These are phyloP conservation scores for Spea hammondii DNA, from an alignment of 2,797 vertebrate genomes.

Conservation along the genomic window DNA sequence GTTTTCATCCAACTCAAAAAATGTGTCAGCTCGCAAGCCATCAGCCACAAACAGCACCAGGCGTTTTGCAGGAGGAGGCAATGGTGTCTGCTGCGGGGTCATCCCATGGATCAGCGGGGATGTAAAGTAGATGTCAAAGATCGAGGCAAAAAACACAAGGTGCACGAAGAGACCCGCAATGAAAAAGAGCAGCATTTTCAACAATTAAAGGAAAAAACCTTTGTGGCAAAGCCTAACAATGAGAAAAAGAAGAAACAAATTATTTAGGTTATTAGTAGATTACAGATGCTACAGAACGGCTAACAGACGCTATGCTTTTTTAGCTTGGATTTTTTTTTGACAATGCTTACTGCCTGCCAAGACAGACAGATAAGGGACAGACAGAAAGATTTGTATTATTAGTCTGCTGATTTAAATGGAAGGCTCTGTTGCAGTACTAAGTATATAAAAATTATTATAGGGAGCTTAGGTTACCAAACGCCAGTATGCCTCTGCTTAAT, in stretches of 20 bases:
- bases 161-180: slow-evolving; percentile 84
- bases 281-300: too few species aligned
- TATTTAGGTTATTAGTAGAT: background rate
- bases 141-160: slow-evolving; percentile 89
- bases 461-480: background rate
- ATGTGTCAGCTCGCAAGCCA: slow-evolving; percentile 86
- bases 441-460: too few species aligned
- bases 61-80: slow-evolving; percentile 83
- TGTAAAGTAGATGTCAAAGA: slow-evolving; percentile 98
- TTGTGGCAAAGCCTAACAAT: background rate
- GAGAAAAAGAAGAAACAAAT: background rate
- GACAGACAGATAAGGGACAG: too few species aligned
- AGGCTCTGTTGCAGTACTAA: too few species aligned
- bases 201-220: background rate
- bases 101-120: slow-evolving; percentile 95
- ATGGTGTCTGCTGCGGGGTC: slow-evolving; percentile 76
- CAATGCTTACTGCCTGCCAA: too few species aligned
- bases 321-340: too few species aligned
- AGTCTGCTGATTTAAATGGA: too few species aligned
- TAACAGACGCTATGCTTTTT: too few species aligned
- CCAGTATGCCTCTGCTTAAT: background rate
- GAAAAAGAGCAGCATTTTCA: slow-evolving; percentile 73
- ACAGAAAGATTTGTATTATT: too few species aligned
- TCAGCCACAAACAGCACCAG: slow-evolving; percentile 90
- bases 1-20: slow-evolving; percentile 72